Evolutionary conservation across 2,113 vertebrate species (phyloP), one percentile per base, ranked within the genome.

Genomic region (Neolamprologus brichardi): DNA sequence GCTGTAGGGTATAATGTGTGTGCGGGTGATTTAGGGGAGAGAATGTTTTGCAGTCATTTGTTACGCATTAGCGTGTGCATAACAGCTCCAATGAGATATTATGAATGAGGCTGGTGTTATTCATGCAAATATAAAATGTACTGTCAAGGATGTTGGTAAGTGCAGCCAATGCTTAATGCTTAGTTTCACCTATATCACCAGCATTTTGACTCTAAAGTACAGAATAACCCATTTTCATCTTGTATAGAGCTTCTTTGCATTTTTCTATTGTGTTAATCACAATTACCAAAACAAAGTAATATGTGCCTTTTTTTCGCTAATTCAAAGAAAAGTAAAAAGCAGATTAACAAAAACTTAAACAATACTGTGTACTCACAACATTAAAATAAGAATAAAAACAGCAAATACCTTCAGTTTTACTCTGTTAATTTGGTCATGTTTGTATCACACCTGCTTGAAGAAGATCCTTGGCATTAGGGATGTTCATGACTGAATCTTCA

Each of bases 1-100:
- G 56, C 77, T 84, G 25, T 9, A 30, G 86, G 78, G 20, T 78
- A 8, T 20, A 60, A 79, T 83, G 20, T 81, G 75, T 81, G 75
- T 56, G 87, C 56, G 30, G 82, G 86, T 82, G 92, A 92, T 41
- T 81, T 12, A 90, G 88, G 75, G 51, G 25, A 90, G 25, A 58
- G 28, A 32, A 79, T 4, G 15, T 62, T 81, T 77, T 14, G 52
- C 30, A 60, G 4, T 81, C 6, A 23, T 77, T 82, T 84, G 41
- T 87, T 52, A 85, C 49, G 56, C 75, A 56, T 79, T 62, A 62
- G 20, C 13, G 4, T 56, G 32, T 3, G 49, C 70, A 79, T 17
- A 52, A 72, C 82, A 20, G 60, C 67, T 87, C 79, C 18, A 81
- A 53, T 37, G 82, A 72, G 79, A 80, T 80, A 82, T 52, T 49